Conservation (phyloP, 1,140 invertebrate species). For the Drosophila santomea region DNA sequence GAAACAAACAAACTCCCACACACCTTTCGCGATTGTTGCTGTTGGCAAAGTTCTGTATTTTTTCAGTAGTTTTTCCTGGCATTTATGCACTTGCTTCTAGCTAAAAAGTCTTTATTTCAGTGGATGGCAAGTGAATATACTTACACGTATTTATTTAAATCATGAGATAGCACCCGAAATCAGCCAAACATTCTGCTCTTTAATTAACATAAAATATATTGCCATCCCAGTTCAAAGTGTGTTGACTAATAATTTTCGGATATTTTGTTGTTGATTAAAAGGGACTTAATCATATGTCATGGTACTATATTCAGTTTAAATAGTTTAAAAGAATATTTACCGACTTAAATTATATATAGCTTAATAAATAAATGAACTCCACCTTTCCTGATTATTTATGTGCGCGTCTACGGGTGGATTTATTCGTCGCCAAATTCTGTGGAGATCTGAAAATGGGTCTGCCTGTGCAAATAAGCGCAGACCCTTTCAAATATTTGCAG, state of each 20-base stretch:
- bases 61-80: slow-evolving; percentile 33
- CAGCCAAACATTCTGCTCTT: slow-evolving; percentile 34
- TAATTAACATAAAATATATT: slow-evolving; percentile 65
- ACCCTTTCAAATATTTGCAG: slow-evolving; percentile 69
- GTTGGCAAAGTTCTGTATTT: slow-evolving; percentile 40
- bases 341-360: too few relatives aligned
- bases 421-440: slow-evolving; percentile 2
- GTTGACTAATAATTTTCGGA: background rate
- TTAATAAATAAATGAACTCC: background rate
- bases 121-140: slow-evolving; percentile 50
- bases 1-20: slow-evolving; percentile 46
- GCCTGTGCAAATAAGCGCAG: slow-evolving; percentile 57
- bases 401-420: slow-evolving; percentile 1
- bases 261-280: too few relatives aligned
- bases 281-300: too few relatives aligned
- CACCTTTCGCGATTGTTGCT: slow-evolving; percentile 50
- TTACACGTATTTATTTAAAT: slow-evolving; percentile 49
- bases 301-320: too few relatives aligned
- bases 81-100: slow-evolving; percentile 58
- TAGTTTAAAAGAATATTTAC: too few relatives aligned
- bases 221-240: slow-evolving; percentile 4
- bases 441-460: slow-evolving; percentile 14
- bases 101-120: slow-evolving; percentile 61
- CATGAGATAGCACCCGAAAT: slow-evolving; percentile 16
- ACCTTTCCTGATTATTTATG: slow-evolving; percentile 17